These are phyloP conservation scores for Porites lutea DNA, from an alignment of 64 coral and sea anemone genomes.

Conservation along the genomic window DNA sequence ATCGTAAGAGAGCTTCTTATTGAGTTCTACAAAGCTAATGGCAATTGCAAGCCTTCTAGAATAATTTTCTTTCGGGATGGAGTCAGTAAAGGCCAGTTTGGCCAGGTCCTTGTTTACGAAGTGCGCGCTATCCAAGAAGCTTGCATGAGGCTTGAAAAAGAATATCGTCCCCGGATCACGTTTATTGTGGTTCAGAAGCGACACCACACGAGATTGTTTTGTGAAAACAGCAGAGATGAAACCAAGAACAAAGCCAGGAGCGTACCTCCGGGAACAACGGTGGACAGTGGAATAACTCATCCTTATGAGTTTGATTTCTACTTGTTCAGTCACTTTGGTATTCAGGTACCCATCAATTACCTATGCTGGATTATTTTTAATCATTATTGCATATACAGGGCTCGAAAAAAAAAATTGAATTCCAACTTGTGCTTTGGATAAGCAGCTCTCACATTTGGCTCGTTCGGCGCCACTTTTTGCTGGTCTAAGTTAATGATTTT, in stretches of 20 bases:
- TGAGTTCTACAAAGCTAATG: constrained; percentile 71
- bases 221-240: constrained; percentile 41
- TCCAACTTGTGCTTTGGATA: not conserved
- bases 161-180: constrained; percentile 84
- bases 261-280: constrained; percentile 90
- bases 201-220: constrained; percentile 85
- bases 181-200: constrained; percentile 95
- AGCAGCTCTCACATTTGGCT: not conserved
- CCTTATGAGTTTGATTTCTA: constrained; percentile 98
- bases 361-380: not conserved
- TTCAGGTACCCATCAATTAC: constrained; percentile 65
- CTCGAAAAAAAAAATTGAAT: not conserved
- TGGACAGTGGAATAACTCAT: constrained; percentile 93
- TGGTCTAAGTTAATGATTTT: no score
- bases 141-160: constrained; percentile 71
- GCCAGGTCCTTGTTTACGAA: constrained; percentile 81
- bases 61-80: constrained; percentile 97
- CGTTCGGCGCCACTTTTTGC: not conserved
- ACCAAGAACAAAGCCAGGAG: constrained; percentile 61
- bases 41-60: constrained; percentile 47
- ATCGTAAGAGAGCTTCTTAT: constrained; percentile 87
- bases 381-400: no score
- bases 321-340: constrained; percentile 89
- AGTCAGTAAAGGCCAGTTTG: constrained; percentile 92
- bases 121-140: constrained; percentile 88